Percentiles rank a stretch among this genome's conserved stretches.
phyloP scores from a whole-genome alignment of 1,140 invertebrate species.

The Delia radicum region DNA sequence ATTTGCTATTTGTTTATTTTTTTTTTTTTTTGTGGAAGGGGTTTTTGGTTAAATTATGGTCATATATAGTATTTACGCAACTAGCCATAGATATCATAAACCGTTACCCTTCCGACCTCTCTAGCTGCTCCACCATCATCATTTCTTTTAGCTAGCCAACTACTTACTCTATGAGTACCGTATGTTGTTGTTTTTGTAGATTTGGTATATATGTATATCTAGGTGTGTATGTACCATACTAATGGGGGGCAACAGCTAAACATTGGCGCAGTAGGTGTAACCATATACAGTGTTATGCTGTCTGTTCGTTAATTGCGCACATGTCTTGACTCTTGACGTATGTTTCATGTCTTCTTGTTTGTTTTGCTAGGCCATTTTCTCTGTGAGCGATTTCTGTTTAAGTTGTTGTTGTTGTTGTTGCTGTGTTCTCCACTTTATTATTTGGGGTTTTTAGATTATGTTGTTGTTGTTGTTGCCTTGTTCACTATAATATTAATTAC shows the following conservation, averaged over 20 bases:
- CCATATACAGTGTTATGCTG: constrained; percentile 15
- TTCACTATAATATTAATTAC: constrained; percentile 17
- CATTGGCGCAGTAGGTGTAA: constrained; percentile 15
- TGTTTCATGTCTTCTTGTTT: constrained; percentile 3
- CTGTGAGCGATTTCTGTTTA: not conserved
- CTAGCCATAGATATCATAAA: not conserved
- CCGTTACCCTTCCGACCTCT: not conserved
- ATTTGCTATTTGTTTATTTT: too few species aligned
- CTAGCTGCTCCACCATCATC: not conserved
- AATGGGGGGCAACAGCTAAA: not conserved
- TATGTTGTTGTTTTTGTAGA: not conserved
- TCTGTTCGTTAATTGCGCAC: constrained; percentile 20
- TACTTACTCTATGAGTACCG: not conserved
- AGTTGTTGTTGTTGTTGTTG: not conserved
- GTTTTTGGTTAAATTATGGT: not conserved
- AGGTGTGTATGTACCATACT: not conserved
- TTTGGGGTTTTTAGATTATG: not conserved
- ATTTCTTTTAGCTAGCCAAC: not conserved
- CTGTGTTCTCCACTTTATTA: not conserved
- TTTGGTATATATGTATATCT: not conserved
- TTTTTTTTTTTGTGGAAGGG: not conserved
- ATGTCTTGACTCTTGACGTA: constrained; percentile 20
- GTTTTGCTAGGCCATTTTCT: constrained; percentile 16
- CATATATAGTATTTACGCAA: not conserved
- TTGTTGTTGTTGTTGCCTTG: not conserved